Percentiles rank a stretch among this genome's conserved stretches.
These are phyloP conservation scores for Eira barbara DNA, from an alignment of 2,113 vertebrate genomes.

Conservation along the genomic window DNA sequence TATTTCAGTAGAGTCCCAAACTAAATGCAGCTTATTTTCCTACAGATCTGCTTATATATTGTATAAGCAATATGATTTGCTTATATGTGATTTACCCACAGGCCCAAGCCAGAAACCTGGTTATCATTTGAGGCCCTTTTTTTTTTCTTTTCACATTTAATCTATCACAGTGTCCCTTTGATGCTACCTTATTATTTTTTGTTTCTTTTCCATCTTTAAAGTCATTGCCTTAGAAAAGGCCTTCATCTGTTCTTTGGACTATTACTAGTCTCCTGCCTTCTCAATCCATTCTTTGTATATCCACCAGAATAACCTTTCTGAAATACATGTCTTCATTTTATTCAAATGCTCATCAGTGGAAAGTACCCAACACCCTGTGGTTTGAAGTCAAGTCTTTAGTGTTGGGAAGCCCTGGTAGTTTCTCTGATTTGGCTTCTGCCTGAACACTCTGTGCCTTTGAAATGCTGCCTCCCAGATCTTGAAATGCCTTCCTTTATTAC, in stretches of 20 bases:
- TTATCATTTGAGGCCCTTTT: neutral
- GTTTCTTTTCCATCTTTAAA: neutral
- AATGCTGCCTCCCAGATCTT: neutral
- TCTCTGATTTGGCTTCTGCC: neutral
- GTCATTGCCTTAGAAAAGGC: neutral
- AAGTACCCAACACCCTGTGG: neutral
- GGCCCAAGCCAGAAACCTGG: neutral
- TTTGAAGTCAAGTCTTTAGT: neutral
- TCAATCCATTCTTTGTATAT: neutral
- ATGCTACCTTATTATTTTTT: neutral
- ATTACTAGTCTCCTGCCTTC: neutral
- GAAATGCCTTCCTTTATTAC: neutral
- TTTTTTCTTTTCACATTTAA: neutral
- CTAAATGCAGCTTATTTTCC: neutral
- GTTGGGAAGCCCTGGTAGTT: neutral
- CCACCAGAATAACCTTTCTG: neutral
- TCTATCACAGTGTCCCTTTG: neutral
- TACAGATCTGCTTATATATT: neutral
- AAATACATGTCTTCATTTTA: neutral
- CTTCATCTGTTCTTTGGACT: neutral
- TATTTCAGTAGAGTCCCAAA: slow-evolving; percentile 3
- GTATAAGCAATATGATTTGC: too few relatives aligned
- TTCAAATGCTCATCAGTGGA: neutral
- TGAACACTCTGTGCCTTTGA: neutral
- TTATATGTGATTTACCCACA: neutral